Conservation (phyloP, 2,797 vertebrate genomes). For the Sarcoramphus papa region DNA sequence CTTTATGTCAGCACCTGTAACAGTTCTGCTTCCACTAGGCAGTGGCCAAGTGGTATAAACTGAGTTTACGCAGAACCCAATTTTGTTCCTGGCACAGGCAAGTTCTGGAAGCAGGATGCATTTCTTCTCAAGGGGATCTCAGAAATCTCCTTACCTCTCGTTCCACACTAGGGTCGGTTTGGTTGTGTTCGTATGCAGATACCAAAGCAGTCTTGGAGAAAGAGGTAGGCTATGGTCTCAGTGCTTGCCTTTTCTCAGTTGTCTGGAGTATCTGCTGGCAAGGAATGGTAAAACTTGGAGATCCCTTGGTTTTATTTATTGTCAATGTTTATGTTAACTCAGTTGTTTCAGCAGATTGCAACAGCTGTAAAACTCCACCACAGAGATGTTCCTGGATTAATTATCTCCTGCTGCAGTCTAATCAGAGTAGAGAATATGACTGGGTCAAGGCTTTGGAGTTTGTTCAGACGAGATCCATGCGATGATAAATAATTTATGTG, state of each 20-base stretch:
- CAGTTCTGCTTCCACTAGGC: background rate
- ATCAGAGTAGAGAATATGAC: background rate
- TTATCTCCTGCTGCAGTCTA: background rate
- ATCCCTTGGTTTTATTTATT: background rate
- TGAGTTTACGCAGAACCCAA: background rate
- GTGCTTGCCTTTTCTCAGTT: background rate
- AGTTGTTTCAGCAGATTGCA: background rate
- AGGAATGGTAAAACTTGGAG: background rate
- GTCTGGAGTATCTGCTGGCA: background rate
- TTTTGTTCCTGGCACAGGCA: background rate
- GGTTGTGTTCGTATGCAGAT: background rate
- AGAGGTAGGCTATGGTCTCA: background rate
- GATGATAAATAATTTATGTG: slow-evolving; percentile 49
- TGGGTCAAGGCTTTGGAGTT: slow-evolving; percentile 17
- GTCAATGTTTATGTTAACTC: background rate
- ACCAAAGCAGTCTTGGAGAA: background rate
- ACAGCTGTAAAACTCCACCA: slow-evolving; percentile 8
- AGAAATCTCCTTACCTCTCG: background rate
- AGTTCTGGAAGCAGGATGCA: background rate
- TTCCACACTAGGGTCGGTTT: background rate
- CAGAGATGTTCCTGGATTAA: slow-evolving; percentile 10
- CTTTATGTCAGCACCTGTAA: background rate
- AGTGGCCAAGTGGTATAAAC: background rate
- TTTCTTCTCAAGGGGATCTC: background rate
- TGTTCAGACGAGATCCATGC: background rate